Conservation (phyloP, 1,140 invertebrate species). For the Caenorhabditis tropicalis region DNA sequence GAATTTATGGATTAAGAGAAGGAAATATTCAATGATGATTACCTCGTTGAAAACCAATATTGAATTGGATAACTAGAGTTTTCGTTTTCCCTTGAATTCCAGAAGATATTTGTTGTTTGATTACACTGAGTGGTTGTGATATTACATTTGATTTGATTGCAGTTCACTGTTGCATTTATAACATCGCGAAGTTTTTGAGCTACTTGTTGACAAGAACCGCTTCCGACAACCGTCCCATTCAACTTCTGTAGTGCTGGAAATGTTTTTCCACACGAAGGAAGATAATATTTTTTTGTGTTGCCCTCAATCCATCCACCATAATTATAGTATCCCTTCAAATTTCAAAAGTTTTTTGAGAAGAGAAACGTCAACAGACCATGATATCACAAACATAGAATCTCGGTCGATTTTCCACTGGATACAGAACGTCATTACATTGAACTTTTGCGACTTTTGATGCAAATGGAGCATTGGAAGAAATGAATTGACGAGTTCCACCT, state of each 20-base stretch:
- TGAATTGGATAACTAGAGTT: not conserved
- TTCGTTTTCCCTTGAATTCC: not conserved
- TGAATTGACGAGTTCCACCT: not conserved
- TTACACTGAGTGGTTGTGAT: not conserved
- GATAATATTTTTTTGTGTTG: not conserved
- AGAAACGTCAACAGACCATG: not conserved
- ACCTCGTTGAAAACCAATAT: not conserved
- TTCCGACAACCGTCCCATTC: constrained; percentile 12
- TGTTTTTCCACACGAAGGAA: not conserved
- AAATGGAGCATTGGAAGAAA: not conserved
- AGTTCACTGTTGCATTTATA: not conserved
- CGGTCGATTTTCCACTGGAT: not conserved
- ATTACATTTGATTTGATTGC: not conserved
- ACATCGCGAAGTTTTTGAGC: not conserved
- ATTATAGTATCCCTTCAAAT: not conserved
- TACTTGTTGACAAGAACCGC: not conserved
- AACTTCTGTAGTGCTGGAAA: not conserved
- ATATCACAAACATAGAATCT: constrained; percentile 32
- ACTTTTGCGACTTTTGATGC: not conserved
- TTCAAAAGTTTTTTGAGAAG: too few species aligned
- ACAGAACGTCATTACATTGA: not conserved
- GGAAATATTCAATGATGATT: not conserved
- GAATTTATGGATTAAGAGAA: not conserved
- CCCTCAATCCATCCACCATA: not conserved
- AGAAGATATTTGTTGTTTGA: not conserved